phyloP scores from a whole-genome alignment of 1,140 invertebrate species.

The Uloborus diversus region DNA sequence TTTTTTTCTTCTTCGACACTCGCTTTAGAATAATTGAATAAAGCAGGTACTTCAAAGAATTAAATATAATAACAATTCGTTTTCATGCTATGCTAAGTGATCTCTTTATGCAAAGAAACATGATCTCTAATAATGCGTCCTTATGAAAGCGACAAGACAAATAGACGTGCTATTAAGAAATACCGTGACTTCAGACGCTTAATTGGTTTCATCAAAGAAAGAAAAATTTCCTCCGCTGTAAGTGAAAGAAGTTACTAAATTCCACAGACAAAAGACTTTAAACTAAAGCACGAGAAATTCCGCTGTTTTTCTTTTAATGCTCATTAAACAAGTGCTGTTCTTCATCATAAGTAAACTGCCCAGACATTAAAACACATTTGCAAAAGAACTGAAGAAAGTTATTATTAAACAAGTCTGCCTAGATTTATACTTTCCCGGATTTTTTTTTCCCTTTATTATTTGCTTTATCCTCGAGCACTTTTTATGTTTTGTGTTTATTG shows the following conservation, averaged over 20 bases:
- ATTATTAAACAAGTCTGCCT: slow-evolving; percentile 28
- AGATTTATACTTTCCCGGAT: slow-evolving; percentile 5
- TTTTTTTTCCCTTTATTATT: neutral
- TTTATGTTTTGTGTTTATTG: slow-evolving; percentile 16
- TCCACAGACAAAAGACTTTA: slow-evolving; percentile 1
- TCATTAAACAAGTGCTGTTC: slow-evolving; percentile 10
- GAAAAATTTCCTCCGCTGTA: neutral
- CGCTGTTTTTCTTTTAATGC: slow-evolving; percentile 20
- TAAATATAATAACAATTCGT: too few species aligned
- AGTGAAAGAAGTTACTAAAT: neutral
- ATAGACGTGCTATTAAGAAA: neutral
- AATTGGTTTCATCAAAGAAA: neutral
- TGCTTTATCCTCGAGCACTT: neutral
- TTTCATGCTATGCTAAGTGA: too few species aligned
- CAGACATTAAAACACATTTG: slow-evolving; percentile 26
- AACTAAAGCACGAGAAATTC: slow-evolving; percentile 23
- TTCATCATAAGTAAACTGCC: slow-evolving; percentile 25
- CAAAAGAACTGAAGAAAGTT: slow-evolving; percentile 13
- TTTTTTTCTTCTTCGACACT: too few species aligned
- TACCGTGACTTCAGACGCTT: neutral
- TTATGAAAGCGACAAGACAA: too few species aligned
- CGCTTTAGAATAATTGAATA: too few species aligned
- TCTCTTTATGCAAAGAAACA: too few species aligned
- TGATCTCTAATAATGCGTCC: too few species aligned
- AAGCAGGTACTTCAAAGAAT: too few species aligned